phyloP scores from a whole-genome alignment of 1,140 invertebrate genomes.

The Glossosoma conforme region DNA sequence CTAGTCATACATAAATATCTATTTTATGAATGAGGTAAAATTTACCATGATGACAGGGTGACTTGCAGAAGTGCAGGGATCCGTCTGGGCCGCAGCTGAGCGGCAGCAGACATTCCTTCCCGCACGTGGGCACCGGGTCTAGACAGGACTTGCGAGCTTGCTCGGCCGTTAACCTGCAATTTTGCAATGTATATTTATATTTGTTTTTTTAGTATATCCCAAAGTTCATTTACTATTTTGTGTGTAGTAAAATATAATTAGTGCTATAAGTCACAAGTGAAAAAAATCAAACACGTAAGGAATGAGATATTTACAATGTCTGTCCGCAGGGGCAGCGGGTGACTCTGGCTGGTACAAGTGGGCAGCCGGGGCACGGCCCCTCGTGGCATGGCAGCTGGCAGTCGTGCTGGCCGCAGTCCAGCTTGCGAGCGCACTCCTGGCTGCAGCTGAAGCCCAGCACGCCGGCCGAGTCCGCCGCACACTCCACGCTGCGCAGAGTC shows the following conservation, averaged over 20 bases:
- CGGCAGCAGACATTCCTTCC: slow-evolving; percentile 70
- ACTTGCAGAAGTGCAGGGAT: slow-evolving; percentile 46
- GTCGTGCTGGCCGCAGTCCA: slow-evolving; percentile 73
- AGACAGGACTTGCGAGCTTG: slow-evolving; percentile 62
- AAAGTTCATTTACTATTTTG: neutral
- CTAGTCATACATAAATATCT: no score
- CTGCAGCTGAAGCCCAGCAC: slow-evolving; percentile 57
- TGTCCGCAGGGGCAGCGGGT: slow-evolving; percentile 83
- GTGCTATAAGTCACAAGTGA: neutral
- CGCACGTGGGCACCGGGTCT: slow-evolving; percentile 84
- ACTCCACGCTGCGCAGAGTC: slow-evolving; percentile 47
- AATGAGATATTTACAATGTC: slow-evolving; percentile 43
- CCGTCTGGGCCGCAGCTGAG: slow-evolving; percentile 75
- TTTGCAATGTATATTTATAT: neutral
- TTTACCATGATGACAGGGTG: slow-evolving; percentile 44
- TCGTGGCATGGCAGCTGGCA: slow-evolving; percentile 70
- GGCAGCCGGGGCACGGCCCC: slow-evolving; percentile 60
- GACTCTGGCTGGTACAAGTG: slow-evolving; percentile 58
- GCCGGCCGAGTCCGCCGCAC: slow-evolving; percentile 45
- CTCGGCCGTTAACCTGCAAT: slow-evolving; percentile 36
- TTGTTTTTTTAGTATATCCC: neutral
- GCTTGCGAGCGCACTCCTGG: slow-evolving; percentile 59
- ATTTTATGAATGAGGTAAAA: neutral
- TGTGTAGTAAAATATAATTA: neutral
- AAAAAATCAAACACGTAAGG: neutral